Base-by-base conservation (phyloP, 2,888 invertebrate species). In the Thecocarcelia acutangulata region DNA sequence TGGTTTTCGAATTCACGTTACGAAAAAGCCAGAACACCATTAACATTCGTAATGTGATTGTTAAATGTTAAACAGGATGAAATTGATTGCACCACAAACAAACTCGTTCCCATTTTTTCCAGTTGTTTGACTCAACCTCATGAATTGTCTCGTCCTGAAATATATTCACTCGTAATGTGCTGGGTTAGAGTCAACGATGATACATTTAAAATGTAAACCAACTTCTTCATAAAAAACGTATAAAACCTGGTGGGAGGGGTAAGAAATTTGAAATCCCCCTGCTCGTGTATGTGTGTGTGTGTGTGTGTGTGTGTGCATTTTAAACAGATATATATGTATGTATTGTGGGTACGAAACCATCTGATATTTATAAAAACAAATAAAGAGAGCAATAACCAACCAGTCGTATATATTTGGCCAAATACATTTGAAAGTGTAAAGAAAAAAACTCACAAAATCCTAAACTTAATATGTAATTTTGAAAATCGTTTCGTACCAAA, bases 21-120 rank as follows among this genome's bases (percentile, higher is more conserved):
- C 58, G n/a, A 59, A 73, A 72, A 69, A 69, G 61, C 63, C 73
- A 73, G 52, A 82, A 70, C 44, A 63, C 61, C 76, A 76, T 75
- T 79, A 72, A 83, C 74, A 78, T 64, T 77, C 79, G 73, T 75
- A 85, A 84, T 85, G 85, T 77, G 83, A 82, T 68, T 68, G 75
- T 76, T 68, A 76, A 76, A 85, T 83, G 83, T 79, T 75, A 68
- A 79, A 83, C 74, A 75, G 83, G 72, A 76, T 79, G 58, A 83
- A 79, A 75, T 75, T 83, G 79, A 79, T 83, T 79, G 83, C 68
- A 83, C 64, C 63, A 76, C 73, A 59, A 64, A 77, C 63, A 61
- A 79, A 59, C 75, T 58, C 50, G 44, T 15, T 11, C 58, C 50
- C 48, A 13, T 58, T 11, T 42, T 42, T 50, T 63, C 8, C 33